These are phyloP conservation scores for Laspeyria flexula DNA, from an alignment of 2,888 invertebrate genomes.

Conservation along the genomic window DNA sequence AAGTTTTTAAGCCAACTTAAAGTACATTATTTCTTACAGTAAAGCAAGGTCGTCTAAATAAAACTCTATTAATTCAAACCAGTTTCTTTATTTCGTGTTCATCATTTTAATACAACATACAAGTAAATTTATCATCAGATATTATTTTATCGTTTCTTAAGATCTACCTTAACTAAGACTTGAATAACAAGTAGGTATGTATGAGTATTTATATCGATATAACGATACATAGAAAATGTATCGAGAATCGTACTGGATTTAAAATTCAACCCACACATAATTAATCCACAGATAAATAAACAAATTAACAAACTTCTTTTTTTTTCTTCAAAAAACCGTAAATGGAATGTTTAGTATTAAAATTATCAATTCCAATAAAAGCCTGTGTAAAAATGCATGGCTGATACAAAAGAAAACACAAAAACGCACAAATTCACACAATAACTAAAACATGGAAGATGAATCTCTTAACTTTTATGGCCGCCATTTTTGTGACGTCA, in stretches of 20 bases:
- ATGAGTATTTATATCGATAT: slow-evolving; percentile 58
- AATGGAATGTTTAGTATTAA: slow-evolving; percentile 46
- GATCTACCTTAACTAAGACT: slow-evolving; percentile 81
- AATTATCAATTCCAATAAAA: slow-evolving; percentile 49
- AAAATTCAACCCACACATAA: slow-evolving; percentile 44
- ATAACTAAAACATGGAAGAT: slow-evolving; percentile 50
- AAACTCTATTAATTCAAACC: slow-evolving; percentile 80
- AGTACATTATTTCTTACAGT: too few species aligned
- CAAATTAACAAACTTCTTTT: slow-evolving; percentile 46
- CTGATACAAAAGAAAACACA: slow-evolving; percentile 45
- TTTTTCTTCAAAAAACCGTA: slow-evolving; percentile 27
- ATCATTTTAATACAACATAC: slow-evolving; percentile 87
- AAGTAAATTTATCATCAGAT: slow-evolving; percentile 86
- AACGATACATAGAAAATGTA: slow-evolving; percentile 45
- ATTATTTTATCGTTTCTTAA: slow-evolving; percentile 85
- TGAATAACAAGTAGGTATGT: slow-evolving; percentile 81
- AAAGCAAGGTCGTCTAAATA: slow-evolving; percentile 49
- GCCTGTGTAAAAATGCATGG: slow-evolving; percentile 38
- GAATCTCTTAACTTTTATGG: slow-evolving; percentile 42
- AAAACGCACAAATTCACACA: slow-evolving; percentile 48
- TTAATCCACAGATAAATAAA: slow-evolving; percentile 47
- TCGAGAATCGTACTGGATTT: slow-evolving; percentile 44
- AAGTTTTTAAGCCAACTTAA: too few species aligned
- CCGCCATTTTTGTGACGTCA: slow-evolving; percentile 43
- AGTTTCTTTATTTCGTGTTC: slow-evolving; percentile 86